Percentiles rank a stretch among this genome's conserved stretches.
Conservation (phyloP, 2,888 invertebrate genomes). For the Zaprionus lineosus region DNA sequence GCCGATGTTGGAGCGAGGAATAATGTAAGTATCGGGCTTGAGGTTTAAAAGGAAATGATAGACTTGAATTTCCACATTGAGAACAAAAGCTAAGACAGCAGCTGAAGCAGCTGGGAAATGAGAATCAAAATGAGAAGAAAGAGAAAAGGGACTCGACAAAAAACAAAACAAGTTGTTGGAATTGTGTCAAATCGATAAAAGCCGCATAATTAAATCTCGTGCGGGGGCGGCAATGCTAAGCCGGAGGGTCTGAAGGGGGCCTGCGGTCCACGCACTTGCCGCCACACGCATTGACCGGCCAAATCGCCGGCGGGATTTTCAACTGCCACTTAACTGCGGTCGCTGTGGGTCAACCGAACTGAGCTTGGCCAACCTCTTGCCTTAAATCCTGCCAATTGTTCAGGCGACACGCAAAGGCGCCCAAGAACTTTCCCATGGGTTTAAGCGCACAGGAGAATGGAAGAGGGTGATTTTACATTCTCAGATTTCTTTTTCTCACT, state of each 20-base stretch:
- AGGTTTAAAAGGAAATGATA: too few species aligned
- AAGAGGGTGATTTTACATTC: conserved; percentile 11
- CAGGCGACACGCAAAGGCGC: conserved; percentile 45
- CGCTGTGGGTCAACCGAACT: conserved; percentile 66
- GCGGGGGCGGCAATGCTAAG: conserved; percentile 40
- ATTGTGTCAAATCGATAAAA: conserved; percentile 81
- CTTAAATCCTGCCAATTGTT: conserved; percentile 29
- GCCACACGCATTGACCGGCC: conserved; percentile 23
- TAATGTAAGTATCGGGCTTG: conserved; percentile 87
- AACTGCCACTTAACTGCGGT: conserved; percentile 35
- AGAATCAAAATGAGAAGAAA: too few species aligned
- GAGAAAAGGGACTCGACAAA: conserved; percentile 19
- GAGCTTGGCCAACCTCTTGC: conserved; percentile 67
- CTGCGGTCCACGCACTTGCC: conserved; percentile 54
- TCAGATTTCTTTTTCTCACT: conserved; percentile 15
- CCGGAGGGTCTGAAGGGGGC: neutral
- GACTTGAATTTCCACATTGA: too few species aligned
- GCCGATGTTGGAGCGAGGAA: conserved; percentile 95
- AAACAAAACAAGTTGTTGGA: conserved; percentile 49
- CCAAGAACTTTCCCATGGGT: conserved; percentile 15
- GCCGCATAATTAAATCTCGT: conserved; percentile 77
- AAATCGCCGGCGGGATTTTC: conserved; percentile 42
- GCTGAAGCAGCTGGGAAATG: conserved; percentile 26
- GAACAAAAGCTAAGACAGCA: too few species aligned
- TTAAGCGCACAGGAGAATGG: neutral